phyloP scores from a whole-genome alignment of 92 coral and sea anemone genomes.

The Palythoa heliodiscus region DNA sequence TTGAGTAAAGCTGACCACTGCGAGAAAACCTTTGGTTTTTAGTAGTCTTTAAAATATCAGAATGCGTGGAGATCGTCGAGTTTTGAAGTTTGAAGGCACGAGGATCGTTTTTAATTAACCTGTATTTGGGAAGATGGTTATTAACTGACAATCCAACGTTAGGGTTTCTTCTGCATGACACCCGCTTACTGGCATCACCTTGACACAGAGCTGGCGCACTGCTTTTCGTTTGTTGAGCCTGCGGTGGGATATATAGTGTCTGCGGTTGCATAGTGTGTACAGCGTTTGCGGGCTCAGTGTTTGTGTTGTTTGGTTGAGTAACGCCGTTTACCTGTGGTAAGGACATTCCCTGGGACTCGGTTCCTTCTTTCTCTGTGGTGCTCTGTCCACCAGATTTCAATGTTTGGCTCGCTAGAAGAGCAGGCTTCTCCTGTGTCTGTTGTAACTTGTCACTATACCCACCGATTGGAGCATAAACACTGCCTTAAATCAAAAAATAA shows the following conservation, averaged over 20 bases:
- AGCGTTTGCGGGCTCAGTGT: conserved; percentile 24
- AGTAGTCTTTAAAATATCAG: not conserved
- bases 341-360: conserved; percentile 5
- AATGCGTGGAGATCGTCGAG: not conserved
- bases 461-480: conserved; percentile 20
- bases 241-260: conserved; percentile 40
- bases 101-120: not conserved
- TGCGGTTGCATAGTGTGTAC: conserved; percentile 31
- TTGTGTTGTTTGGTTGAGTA: conserved; percentile 20
- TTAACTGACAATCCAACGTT: conserved; percentile 4
- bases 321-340: conserved; percentile 12
- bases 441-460: conserved; percentile 16
- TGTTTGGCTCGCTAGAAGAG: not conserved
- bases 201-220: conserved; percentile 1
- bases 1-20: not conserved
- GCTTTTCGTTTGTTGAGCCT: conserved; percentile 14
- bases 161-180: conserved; percentile 14
- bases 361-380: conserved; percentile 40
- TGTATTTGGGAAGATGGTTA: not conserved
- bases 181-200: conserved; percentile 30
- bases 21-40: not conserved
- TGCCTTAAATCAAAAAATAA: not conserved
- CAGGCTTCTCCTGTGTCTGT: conserved; percentile 22
- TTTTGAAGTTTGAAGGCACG: not conserved
- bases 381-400: conserved; percentile 21